Evolutionary conservation across 2,113 vertebrate genomes (phyloP).

Genomic region (Phainopepla nitens): DNA sequence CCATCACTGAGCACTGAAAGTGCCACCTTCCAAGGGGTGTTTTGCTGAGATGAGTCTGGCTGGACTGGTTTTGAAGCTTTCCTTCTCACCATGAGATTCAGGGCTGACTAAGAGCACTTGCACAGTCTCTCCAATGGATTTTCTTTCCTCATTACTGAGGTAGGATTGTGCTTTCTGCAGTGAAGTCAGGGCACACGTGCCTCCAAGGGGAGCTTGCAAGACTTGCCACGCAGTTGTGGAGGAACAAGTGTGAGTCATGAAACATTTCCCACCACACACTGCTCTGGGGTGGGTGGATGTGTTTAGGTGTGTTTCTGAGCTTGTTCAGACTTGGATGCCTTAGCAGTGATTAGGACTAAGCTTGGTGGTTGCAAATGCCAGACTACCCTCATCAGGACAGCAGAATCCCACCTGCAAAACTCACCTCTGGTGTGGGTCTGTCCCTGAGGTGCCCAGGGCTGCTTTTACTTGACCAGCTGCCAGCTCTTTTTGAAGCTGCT

Average conservation of each 20-base stretch:
- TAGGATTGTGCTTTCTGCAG: not conserved
- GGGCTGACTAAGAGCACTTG: not conserved
- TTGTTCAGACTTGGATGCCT: not conserved
- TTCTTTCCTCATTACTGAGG: not conserved
- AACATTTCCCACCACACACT: not conserved
- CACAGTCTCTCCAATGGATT: not conserved
- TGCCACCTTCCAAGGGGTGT: not conserved
- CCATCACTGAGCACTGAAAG: not conserved
- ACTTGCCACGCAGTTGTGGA: not conserved
- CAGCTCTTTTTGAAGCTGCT: not conserved
- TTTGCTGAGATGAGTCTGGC: not conserved
- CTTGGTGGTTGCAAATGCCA: not conserved
- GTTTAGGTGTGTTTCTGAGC: not conserved
- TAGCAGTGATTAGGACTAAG: not conserved
- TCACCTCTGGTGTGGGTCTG: rapidly evolving
- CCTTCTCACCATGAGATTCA: not conserved
- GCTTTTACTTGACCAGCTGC: not conserved
- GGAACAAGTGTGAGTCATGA: not conserved
- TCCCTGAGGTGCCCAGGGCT: not conserved
- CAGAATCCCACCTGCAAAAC: not conserved
- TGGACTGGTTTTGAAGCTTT: not conserved
- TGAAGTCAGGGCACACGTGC: not conserved
- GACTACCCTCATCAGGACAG: not conserved
- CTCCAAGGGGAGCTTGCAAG: not conserved
- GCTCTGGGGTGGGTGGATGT: not conserved